These are phyloP conservation scores for Schizopygopsis pylzovi DNA, from an alignment of 2,797 vertebrate genomes.

Conservation along the genomic window DNA sequence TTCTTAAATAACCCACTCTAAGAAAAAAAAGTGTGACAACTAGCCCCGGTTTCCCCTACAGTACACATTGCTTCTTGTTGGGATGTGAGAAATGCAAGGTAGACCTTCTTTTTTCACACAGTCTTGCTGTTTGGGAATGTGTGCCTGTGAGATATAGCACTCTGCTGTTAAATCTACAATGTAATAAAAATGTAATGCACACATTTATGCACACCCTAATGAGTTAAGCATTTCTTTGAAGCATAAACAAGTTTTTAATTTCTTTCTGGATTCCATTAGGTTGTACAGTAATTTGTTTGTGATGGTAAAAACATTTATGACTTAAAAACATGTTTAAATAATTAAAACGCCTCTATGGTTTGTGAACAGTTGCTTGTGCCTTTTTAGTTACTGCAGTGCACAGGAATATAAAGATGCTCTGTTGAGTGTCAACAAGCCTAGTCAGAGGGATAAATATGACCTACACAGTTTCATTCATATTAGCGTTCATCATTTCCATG, in stretches of 20 bases:
- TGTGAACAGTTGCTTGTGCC: background rate
- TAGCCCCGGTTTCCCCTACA: background rate
- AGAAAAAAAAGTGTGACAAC: background rate
- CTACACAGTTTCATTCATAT: constrained; percentile 11
- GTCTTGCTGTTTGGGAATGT: background rate
- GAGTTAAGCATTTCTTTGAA: constrained; percentile 8
- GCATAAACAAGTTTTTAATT: background rate
- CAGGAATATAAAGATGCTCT: constrained; percentile 19
- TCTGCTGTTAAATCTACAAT: background rate
- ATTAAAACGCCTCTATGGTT: background rate
- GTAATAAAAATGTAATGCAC: background rate
- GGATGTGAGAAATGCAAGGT: background rate
- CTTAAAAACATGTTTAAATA: background rate
- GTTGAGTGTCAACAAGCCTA: constrained; percentile 10
- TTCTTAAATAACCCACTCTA: background rate
- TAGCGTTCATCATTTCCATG: background rate
- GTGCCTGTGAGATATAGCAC: background rate
- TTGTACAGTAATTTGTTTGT: constrained; percentile 6
- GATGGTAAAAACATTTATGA: constrained; percentile 7
- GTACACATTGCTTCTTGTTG: background rate
- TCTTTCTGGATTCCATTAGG: constrained; percentile 25
- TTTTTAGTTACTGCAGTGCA: background rate
- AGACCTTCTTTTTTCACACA: constrained; percentile 20
- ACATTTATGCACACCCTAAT: constrained; percentile 6
- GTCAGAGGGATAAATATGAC: background rate